Conservation (phyloP, 1,140 invertebrate species). For the Orussus abietinus region DNA sequence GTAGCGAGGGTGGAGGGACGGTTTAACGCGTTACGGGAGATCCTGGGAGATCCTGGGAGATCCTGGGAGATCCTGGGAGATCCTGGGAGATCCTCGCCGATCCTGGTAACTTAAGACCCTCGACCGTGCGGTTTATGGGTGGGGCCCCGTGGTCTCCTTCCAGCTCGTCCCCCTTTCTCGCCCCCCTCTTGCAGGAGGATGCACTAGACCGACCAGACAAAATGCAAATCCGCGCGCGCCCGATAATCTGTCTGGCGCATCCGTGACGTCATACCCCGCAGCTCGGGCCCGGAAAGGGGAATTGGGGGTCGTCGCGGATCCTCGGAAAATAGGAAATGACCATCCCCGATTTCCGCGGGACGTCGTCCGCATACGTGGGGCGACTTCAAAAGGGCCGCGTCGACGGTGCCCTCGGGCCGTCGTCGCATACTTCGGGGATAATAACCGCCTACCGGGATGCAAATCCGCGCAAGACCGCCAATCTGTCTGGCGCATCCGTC, state of each 20-base stretch:
- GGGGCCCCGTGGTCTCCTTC: too few species aligned
- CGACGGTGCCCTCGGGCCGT: neutral
- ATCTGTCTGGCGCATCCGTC: too few species aligned
- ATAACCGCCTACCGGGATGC: neutral
- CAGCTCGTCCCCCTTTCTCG: conserved; percentile 3
- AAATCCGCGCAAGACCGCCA: too few species aligned
- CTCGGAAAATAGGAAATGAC: too few species aligned
- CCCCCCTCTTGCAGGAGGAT: conserved; percentile 3
- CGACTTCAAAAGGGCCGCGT: neutral
- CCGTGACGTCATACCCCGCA: conserved; percentile 41
- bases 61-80: too few species aligned
- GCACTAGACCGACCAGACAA: conserved; percentile 30
- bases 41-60: too few species aligned
- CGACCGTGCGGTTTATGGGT: conserved; percentile 19
- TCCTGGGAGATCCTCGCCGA: too few species aligned
- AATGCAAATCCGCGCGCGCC: conserved; percentile 44
- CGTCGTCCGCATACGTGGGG: neutral
- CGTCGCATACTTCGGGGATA: neutral
- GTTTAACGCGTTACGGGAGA: conserved; percentile 29
- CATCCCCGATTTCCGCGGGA: conserved; percentile 10
- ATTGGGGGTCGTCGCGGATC: too few species aligned
- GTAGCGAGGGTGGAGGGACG: too few species aligned
- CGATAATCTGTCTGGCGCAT: conserved; percentile 48
- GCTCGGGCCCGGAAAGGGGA: too few species aligned
- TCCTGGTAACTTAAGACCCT: conserved; percentile 27